Evolutionary conservation across 2,797 vertebrate genomes (phyloP), one percentile per base, ranked within the genome.

Genomic region (Epinephelus coioides): DNA sequence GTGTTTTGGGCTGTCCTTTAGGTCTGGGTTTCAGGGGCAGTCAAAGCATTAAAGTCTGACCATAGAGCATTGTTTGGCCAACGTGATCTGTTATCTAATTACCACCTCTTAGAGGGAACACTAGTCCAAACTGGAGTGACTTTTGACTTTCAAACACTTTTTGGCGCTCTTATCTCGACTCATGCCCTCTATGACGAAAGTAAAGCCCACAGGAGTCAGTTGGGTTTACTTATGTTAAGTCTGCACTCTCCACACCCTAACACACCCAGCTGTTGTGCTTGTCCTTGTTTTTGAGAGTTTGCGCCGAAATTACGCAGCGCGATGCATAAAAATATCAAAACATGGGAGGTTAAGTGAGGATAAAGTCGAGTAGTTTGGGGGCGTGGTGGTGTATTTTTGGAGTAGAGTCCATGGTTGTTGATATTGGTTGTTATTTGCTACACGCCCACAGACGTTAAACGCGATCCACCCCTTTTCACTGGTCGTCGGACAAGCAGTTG

Each of bases 1-100:
- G 76, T 89, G 85, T 87, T 84, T 83, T 77, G 84, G 69, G 2
- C 51, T 30, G 76, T 62, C 73, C 68, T 75, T 75, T 19, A 25
- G 74, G 69, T 91, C 78, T 78, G 55, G 55, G 21, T 61, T 74
- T 59, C 69, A 63, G 54, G 47, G 63, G 10, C 18, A 49, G 53
- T n/a, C 57, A 0, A 53, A 55, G 27, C 62, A 18, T 65, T 30
- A 0, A 38, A 57, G 75, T 73, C 76, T 57, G 89, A 73, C 72
- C 79, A 44, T 54, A n/a, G 2, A 2, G 51, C 25, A 6, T 67
- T 68, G 71, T 77, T 72, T 61, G 55, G 14, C 53, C 55, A 61
- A 11, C 64, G 64, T 38, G 74, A 70, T 64, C 27, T 50, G 57
- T 30, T 44, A 50, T 61, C 55, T 7, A 51, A 56, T 66, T 13